Evolutionary conservation across 2,113 vertebrate species (phyloP), one percentile per base, ranked within the genome.

Genomic region (Carassius carassius): DNA sequence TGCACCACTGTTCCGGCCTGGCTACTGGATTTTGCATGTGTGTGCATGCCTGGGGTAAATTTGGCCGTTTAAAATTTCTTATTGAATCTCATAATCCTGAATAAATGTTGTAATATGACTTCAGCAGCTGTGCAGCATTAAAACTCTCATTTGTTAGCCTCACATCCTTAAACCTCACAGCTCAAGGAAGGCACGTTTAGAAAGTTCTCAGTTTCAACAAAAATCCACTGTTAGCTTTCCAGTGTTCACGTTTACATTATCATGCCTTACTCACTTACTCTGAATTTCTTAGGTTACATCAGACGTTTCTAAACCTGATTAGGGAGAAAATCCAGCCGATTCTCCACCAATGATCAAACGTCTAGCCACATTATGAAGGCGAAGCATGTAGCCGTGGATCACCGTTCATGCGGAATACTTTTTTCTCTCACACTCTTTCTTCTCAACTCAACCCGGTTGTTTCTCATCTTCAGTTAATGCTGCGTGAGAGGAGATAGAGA

Each of bases 401-500:
- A 63, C 49, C 69, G 51, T 84, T 41, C 21, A 11, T 11, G 9
- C 3, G 12, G 44, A 79, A 65, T 73, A 56, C 60, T 83, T 62
- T 83, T 62, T 84, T 25, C 72, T 84, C 25, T 73, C n/a, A 35
- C 72, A 21, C 17, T 78, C 23, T 35, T 72, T 35, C 63, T 44
- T 73, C 35, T 51, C 67, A 75, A 73, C 70, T 81, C 44, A 17
- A 35, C 58, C 62, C 41, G 51, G 58, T 78, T 58, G 60, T 49
- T 47, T 54, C n/a, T 17, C 67, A 13, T 49, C 56, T 76, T 73
- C 35, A 67, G 47, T 80, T 62, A 65, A 32, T 41, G 23, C 67
- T 44, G 41, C 75, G 58, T 78, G 79, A 86, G 62, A 6, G 35
- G 44, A 74, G 83, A 87, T 51, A 54, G 84, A 25, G 76, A 83